Percentiles rank a stretch among this genome's conserved stretches.
phyloP scores from a whole-genome alignment of 2,797 vertebrate genomes.

The Leptatherina wallacei region DNA sequence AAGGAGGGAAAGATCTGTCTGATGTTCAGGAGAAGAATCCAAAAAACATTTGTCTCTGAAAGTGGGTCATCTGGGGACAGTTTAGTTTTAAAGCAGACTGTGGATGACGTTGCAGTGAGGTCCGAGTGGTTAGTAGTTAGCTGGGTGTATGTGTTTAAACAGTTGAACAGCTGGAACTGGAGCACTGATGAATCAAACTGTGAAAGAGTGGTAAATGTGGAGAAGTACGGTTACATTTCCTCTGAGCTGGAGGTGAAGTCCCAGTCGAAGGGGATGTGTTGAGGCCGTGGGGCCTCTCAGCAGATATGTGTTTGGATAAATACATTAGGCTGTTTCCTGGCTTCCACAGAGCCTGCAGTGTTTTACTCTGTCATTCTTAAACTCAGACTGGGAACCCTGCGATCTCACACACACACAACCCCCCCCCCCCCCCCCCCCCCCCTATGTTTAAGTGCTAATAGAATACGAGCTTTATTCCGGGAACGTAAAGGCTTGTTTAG shows the following conservation, averaged over 20 bases:
- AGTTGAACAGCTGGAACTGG: not conserved
- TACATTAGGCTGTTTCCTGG: slow-evolving; percentile 80
- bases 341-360: slow-evolving; percentile 77
- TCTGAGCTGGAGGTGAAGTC: slow-evolving; percentile 33
- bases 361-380: slow-evolving; percentile 75
- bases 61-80: slow-evolving; percentile 24
- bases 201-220: not conserved
- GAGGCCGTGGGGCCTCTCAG: slow-evolving; percentile 59
- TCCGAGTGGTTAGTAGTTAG: slow-evolving; percentile 16
- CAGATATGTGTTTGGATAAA: slow-evolving; percentile 81
- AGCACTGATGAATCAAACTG: not conserved
- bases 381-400: slow-evolving; percentile 64
- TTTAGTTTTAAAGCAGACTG: slow-evolving; percentile 31
- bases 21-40: not conserved
- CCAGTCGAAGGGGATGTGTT: slow-evolving; percentile 42
- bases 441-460: slow-evolving; percentile 70
- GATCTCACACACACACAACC: slow-evolving; percentile 41
- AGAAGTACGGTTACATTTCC: not conserved
- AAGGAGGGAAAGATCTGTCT: not conserved
- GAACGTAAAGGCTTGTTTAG: slow-evolving; percentile 82
- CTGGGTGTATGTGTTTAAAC: slow-evolving; percentile 13
- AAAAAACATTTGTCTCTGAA: slow-evolving; percentile 4
- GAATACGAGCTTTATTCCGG: slow-evolving; percentile 79
- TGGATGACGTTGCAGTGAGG: slow-evolving; percentile 6
- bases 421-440: slow-evolving; percentile 54